Evolutionary conservation across 2,797 vertebrate genomes (phyloP), one percentile per base, ranked within the genome.

Genomic region (Cuculus canorus): DNA sequence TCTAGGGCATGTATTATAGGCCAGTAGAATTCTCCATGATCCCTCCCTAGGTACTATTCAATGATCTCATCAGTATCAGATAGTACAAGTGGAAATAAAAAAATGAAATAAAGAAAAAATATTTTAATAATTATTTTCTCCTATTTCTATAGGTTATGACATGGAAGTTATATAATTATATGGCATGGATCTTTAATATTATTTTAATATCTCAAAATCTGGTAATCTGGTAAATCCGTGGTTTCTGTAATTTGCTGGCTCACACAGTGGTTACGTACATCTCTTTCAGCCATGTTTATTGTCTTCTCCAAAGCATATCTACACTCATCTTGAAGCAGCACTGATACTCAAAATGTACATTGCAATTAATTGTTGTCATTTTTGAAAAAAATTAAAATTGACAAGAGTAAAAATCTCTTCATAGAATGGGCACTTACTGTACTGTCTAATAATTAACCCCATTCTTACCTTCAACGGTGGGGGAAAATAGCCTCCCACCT

Each of bases 191-290:
- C 22, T 69, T 17, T 7, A 68, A 52, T 6, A 10, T 68, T 47
- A n/a, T 70, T 88, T 76, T 87, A 81, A 12, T 69, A 30, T 57
- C 18, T 85, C 37, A 54, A 33, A 89, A 82, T 24, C 0, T 0
- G 3, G 4, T 59, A 14, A 65, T 72, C 54, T 57, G 50, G 10
- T 66, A 43, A 22, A 50, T 57, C 33, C 39, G 7, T 41, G 50
- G 28, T 57, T 68, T 43, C 27, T 79, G 9, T 56, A n/a, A 57
- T 76, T 60, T 68, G 17, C 19, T 65, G 19, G 32, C 19, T 84
- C 25, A 50, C 17, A 8, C 41, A 79, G 37, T 25, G 59, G 11
- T 69, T 81, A 22, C 5, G 10, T 28, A 5, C 0, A 0, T 61
- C 32, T 66, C 12, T 24, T 57, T 88, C 63, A 71, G 35, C 4